Evolutionary conservation across 1,140 invertebrate genomes (phyloP), one percentile per base, ranked within the genome.

Genomic region (Dreissena polymorpha): DNA sequence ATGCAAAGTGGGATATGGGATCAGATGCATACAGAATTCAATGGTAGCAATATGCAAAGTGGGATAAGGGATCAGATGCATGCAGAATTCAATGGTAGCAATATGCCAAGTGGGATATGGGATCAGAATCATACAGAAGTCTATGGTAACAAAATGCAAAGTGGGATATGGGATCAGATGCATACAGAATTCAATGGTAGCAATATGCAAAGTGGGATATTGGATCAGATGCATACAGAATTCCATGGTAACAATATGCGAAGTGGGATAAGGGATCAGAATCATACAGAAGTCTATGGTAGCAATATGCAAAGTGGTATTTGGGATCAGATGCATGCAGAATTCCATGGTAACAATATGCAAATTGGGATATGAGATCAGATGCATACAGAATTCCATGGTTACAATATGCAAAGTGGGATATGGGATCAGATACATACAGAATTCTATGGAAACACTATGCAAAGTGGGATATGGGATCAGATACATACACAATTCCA

Each of bases 141-240:
- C 88, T 23, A 84, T 76, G 87, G 88, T 89, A 68, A 57, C 83
- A 77, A 63, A 3, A 86, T 63, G 84, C 79, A 87, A 87, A 71
- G 87, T 91, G 49, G 85, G 87, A n/a, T 91, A 90, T 67, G 87
- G 89, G 1, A 88, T 91, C 63, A 77, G 89, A 50, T 90, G 89
- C 85, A 90, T 91, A 29, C 88, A 91, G 64, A 90, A 88, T 82
- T 75, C 90, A 21, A 86, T 78, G 88, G 90, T 91, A 75, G n/a
- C n/a, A 71, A 86, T 86, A 16, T 39, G 8, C 39, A 39, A 8
- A 5, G 39, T 39, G 39, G 39, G 39, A 2, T 39, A 39, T 39
- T 2, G 39, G 39, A 39, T 39, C 39, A 39, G 39, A 39, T 39
- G 39, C 8, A 39, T 39, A 39, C 39, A 39, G 67, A 72, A 53